Conservation (phyloP, 2,113 vertebrate species). For the Scytalopus superciliaris region DNA sequence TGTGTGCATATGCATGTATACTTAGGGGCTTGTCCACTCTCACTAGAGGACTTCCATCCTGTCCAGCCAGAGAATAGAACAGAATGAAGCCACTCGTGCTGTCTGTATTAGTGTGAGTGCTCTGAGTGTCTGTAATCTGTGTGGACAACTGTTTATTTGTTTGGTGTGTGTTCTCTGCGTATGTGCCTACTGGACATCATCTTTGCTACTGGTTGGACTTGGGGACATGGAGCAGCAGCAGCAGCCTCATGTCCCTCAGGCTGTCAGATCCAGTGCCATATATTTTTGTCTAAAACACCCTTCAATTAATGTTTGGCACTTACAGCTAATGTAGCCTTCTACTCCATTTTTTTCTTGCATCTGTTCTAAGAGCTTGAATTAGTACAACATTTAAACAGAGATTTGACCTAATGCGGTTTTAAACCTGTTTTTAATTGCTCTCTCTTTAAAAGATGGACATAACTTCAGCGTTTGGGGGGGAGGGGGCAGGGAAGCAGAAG, state of each 20-base stretch:
- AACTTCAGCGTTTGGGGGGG: neutral
- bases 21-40: accelerated
- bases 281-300: neutral
- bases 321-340: neutral
- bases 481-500: neutral
- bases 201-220: neutral
- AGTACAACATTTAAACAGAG: neutral
- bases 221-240: neutral
- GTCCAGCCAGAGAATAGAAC: neutral
- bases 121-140: neutral
- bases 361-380: neutral
- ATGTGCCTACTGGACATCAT: neutral
- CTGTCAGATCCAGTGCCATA: neutral
- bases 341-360: neutral
- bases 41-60: neutral
- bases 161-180: neutral
- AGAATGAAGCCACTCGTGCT: neutral
- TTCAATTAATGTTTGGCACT: neutral
- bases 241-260: neutral
- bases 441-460: neutral
- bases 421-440: neutral
- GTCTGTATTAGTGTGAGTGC: neutral
- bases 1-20: neutral
- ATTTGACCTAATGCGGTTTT: neutral
- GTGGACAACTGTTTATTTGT: accelerated